These are phyloP conservation scores for Elegia similella DNA, from an alignment of 2,888 invertebrate species.

Conservation along the genomic window DNA sequence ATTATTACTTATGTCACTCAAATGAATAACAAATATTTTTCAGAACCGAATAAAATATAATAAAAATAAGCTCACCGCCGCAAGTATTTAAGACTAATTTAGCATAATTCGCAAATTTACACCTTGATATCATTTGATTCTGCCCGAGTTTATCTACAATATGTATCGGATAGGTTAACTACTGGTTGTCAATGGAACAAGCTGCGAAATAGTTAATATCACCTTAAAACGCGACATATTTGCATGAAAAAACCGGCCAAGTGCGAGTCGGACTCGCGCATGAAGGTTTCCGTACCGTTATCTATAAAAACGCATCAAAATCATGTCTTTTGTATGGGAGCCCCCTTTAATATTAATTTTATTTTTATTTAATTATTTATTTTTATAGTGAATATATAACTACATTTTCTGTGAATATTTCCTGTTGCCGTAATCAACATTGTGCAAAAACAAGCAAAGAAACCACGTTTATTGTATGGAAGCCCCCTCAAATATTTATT, in stretches of 20 bases:
- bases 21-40: not conserved
- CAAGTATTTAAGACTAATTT: not conserved
- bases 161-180: slow-evolving; percentile 14
- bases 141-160: slow-evolving; percentile 2
- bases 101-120: slow-evolving; percentile 15
- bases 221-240: not conserved
- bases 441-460: too few relatives aligned
- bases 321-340: too few relatives aligned
- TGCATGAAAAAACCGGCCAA: not conserved
- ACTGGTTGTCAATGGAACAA: slow-evolving; percentile 13
- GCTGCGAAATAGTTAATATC: slow-evolving; percentile 4
- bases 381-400: too few relatives aligned
- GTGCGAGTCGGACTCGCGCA: too few relatives aligned
- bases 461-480: too few relatives aligned
- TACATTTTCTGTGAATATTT: too few relatives aligned
- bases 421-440: too few relatives aligned
- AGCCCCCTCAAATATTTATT: too few relatives aligned
- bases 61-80: not conserved
- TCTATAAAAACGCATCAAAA: too few relatives aligned
- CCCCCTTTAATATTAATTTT: too few relatives aligned
- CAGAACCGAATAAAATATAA: not conserved
- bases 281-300: too few relatives aligned
- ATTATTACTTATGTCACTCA: not conserved
- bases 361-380: too few relatives aligned
- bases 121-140: slow-evolving; percentile 17